Base-by-base conservation (phyloP, 2,888 invertebrate genomes). In the Cheilosia grossa region DNA sequence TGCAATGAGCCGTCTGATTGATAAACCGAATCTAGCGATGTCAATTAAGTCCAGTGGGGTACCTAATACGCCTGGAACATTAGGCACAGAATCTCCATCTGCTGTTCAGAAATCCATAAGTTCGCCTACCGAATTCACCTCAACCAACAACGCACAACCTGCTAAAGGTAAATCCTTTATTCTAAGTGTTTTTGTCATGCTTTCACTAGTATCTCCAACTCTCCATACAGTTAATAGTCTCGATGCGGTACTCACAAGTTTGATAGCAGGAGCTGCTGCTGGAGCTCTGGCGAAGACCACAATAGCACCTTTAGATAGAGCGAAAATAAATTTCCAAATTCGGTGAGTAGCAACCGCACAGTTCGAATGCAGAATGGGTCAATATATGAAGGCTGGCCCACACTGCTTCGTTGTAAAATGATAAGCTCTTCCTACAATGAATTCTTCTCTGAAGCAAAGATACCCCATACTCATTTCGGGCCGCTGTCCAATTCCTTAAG, bases 281-380 rank as follows among this genome's bases (percentile, higher is more conserved):
- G 99, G 99, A 21, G 98, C 98, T 3, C 88, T 97, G 80, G 99
- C 99, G 30, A 99, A 99, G 93, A 98, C 99, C 0, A 94, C 95
- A 58, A 99, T 99, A 88, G 99, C 99, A 2, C 99, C 99, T 0
- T 93, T 99, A 69, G 99, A 99, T 93, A 94, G 99, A 83, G 97
- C 99, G 87, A 99, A 99, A 94, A 99, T 99, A 88, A 98, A 98
- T 93, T 99, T 99, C 92, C 99, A 99, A 94, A 96, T 95, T 89
- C 95, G 95, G 94, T 95, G 91, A 93, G 74, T 59, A 61, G 1
- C 47, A 10, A 61, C 24, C 17, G 9, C 4, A 53, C 67, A 0
- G 30, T 87, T 87, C 86, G 69, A 40, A 6, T 30, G n/a, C 2
- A 67, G 33, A 49, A 49, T 49, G 37, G 33, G 21, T 9, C 30